Base-by-base conservation (phyloP, 2,113 vertebrate species). In the Alaudala cheleensis region DNA sequence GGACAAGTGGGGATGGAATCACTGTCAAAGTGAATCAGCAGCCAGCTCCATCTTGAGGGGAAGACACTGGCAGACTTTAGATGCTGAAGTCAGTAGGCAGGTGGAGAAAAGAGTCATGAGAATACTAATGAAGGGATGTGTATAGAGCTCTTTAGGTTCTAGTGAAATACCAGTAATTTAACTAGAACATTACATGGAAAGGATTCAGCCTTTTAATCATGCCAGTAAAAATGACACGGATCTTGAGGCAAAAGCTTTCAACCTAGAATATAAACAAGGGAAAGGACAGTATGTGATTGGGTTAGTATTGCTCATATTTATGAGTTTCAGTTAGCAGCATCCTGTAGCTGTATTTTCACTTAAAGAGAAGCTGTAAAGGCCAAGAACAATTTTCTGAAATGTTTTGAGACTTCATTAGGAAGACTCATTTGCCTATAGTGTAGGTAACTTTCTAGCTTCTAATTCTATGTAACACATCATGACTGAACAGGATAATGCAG, bases 171-270 rank as follows among this genome's bases (percentile, higher is more conserved):
- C 0, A 4, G 12, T 85, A 56, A 60, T 92, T 92, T 91, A 60
- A 47, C 51, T 60, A 76, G 56, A 84, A n/a, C 12, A 26, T 74
- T 84, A 31, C 7, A 26, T 28, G 28, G 49, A 65, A 26, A 72
- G 31, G 31, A 85, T 71, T 93, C 28, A 79, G 17, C 12, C 24
- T 28, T 82, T 72, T 61, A 61, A 37, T 92, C 26, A 13, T 69
- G 26, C 12, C 26, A 29, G 37, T 61, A 69, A 88, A 90, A 92
- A 57, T 67, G 9, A 65, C 3, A 8, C 7, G 25, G n/a, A 54
- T 94, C 42, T 88, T 42, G 15, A 76, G 45, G 34, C n/a, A 74
- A 95, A 80, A 61, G 9, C 14, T 93, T 82, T 90, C 49, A 61
- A 34, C 28, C 14, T 73, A 50, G 86, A 92, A 57, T 18, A 72